Percentiles rank a stretch among this genome's conserved stretches.
phyloP scores from a whole-genome alignment of 2,113 vertebrate species.

The Notiomystis cincta region DNA sequence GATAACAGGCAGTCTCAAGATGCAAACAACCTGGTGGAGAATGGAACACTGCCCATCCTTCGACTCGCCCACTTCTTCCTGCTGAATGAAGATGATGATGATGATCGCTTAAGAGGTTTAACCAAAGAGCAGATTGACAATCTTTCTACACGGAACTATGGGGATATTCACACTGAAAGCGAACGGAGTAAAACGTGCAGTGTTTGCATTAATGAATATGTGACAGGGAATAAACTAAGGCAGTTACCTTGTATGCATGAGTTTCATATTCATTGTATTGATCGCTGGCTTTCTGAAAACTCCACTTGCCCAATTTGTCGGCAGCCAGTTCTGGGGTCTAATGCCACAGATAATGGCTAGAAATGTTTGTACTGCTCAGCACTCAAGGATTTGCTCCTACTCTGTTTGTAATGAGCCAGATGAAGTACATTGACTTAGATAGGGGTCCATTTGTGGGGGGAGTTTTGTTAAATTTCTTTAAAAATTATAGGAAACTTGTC shows the following conservation, averaged over 20 bases:
- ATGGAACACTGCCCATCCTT: constrained; percentile 86
- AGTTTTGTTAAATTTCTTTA: constrained; percentile 66
- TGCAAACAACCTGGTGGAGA: constrained; percentile 86
- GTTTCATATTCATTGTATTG: constrained; percentile 96
- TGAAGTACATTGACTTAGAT: background rate
- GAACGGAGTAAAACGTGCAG: constrained; percentile 87
- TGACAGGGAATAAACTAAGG: constrained; percentile 91
- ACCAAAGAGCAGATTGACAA: constrained; percentile 98
- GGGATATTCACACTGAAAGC: constrained; percentile 79
- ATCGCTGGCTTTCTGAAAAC: constrained; percentile 96
- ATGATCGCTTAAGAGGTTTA: constrained; percentile 84
- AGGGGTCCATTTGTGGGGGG: constrained; percentile 18
- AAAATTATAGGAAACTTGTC: constrained; percentile 49
- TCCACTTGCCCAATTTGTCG: constrained; percentile 94
- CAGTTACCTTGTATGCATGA: constrained; percentile 90
- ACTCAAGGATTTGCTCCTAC: constrained; percentile 18
- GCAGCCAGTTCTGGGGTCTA: constrained; percentile 79
- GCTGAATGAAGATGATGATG: constrained; percentile 86
- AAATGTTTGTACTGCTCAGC: background rate
- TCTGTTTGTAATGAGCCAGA: constrained; percentile 32
- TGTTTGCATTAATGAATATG: constrained; percentile 95
- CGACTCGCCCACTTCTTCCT: constrained; percentile 91
- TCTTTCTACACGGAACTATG: constrained; percentile 90
- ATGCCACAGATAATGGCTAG: constrained; percentile 36
- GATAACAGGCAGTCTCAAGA: constrained; percentile 72